Evolutionary conservation across 2,797 vertebrate species (phyloP), one percentile per base, ranked within the genome.

Genomic region (Trematomus bernacchii): DNA sequence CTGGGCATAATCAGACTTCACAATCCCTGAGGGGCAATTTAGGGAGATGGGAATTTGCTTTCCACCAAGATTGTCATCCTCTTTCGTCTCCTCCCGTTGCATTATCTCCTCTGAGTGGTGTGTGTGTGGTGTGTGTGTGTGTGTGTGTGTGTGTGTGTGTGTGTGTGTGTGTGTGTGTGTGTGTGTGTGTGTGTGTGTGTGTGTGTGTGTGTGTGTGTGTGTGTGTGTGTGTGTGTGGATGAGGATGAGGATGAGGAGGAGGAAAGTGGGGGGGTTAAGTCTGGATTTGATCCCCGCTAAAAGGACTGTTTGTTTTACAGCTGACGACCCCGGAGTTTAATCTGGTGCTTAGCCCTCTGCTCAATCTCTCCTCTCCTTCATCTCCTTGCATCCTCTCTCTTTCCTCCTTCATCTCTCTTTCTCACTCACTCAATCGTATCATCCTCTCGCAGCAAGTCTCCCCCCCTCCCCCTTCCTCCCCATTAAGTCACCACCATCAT

Each of bases 291-390:
- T 85, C 77, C 79, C 58, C 8, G 53, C 87, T 89, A 93, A 91
- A 95, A 95, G 92, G 83, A 87, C 87, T 94, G 93, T 94, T 95
- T 95, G 94, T 95, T 95, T 95, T 93, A 91, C 91, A 92, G 91
- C 90, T 90, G 93, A 91, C 74, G 77, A 85, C 85, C 87, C 77
- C 66, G 48, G 91, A 90, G 87, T 89, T 87, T 94, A 91, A 94
- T 93, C 92, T 92, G 91, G 48, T 79, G 82, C 90, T 95, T 91
- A 91, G 86, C 88, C 73, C 79, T 76, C 75, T 69, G 74, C 86
- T 90, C 84, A 81, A 30, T 84, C 82, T 88, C 86, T 65, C 68
- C 75, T 79, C 84, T 85, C 78, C 83, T 89, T 77, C 85, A 71
- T 85, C 82, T 83, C 71, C 43, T 51, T 40, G 77, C 87, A 81